phyloP scores from a whole-genome alignment of 2,888 invertebrate species.

The Drosophila flavopinicola region DNA sequence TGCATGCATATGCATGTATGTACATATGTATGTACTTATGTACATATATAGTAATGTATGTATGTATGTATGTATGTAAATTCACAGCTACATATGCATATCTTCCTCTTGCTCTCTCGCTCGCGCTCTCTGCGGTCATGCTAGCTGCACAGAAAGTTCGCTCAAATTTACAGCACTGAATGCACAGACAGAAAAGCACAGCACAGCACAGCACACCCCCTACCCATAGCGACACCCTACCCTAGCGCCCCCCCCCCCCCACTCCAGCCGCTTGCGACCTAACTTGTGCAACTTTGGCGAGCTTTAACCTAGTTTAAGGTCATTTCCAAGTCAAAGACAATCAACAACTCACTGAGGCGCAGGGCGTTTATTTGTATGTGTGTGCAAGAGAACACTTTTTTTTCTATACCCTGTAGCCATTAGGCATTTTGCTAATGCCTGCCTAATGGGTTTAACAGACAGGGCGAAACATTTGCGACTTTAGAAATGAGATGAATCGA shows the following conservation, averaged over 20 bases:
- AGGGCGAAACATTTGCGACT: too few relatives aligned
- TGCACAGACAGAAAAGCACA: conserved; percentile 43
- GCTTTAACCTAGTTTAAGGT: conserved; percentile 84
- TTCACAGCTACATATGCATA: not conserved
- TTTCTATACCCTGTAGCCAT: not conserved
- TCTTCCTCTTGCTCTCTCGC: conserved; percentile 27
- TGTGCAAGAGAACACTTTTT: conserved; percentile 26
- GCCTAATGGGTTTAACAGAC: too few relatives aligned
- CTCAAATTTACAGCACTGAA: conserved; percentile 54
- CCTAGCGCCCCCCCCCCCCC: not conserved
- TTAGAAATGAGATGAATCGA: too few relatives aligned
- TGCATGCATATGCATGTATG: conserved; percentile 28
- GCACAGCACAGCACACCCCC: conserved; percentile 4
- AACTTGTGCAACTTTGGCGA: conserved; percentile 64
- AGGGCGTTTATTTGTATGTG: conserved; percentile 4
- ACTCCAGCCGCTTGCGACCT: not conserved
- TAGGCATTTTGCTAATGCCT: too few relatives aligned
- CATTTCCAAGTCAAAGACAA: conserved; percentile 78
- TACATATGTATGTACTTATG: not conserved
- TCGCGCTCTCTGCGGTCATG: conserved; percentile 37
- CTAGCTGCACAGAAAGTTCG: conserved; percentile 75
- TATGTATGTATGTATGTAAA: not conserved
- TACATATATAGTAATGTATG: not conserved
- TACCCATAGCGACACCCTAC: too few relatives aligned
- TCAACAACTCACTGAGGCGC: conserved; percentile 40